These are phyloP conservation scores for Stenchaetothrips biformis DNA, from an alignment of 2,888 invertebrate genomes.

Conservation along the genomic window DNA sequence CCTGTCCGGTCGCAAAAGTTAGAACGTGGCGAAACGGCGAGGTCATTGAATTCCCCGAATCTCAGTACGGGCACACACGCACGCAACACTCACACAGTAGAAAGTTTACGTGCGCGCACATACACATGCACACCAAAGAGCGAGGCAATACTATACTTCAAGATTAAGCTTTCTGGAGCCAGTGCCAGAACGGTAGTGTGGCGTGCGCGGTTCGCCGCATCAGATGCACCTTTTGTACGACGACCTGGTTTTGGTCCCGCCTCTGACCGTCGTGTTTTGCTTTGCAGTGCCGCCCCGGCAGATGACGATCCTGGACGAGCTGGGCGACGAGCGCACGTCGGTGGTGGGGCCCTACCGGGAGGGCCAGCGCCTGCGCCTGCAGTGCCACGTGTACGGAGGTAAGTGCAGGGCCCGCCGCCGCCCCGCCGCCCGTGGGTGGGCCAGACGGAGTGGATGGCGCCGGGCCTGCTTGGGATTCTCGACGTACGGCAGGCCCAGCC, in stretches of 20 bases:
- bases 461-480: too few species aligned
- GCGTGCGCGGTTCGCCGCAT: not conserved
- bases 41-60: not conserved
- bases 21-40: not conserved
- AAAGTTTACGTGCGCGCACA: not conserved
- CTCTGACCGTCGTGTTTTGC: not conserved
- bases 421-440: not conserved
- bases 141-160: not conserved
- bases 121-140: not conserved
- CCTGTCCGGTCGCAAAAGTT: not conserved
- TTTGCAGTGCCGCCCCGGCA: slow-evolving; percentile 76
- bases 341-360: slow-evolving; percentile 80
- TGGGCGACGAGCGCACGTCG: slow-evolving; percentile 65
- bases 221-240: not conserved
- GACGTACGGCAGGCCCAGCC: too few species aligned
- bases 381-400: slow-evolving; percentile 80
- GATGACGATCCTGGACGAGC: slow-evolving; percentile 71
- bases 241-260: not conserved
- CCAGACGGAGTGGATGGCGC: not conserved
- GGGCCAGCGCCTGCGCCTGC: slow-evolving; percentile 68
- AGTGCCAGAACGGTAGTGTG: not conserved
- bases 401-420: slow-evolving; percentile 45
- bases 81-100: not conserved
- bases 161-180: not conserved
- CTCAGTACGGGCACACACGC: not conserved